Percentiles rank a stretch among this genome's conserved stretches.
phyloP scores from a whole-genome alignment of 1,140 invertebrate genomes.

The Euglossa dilemma region DNA sequence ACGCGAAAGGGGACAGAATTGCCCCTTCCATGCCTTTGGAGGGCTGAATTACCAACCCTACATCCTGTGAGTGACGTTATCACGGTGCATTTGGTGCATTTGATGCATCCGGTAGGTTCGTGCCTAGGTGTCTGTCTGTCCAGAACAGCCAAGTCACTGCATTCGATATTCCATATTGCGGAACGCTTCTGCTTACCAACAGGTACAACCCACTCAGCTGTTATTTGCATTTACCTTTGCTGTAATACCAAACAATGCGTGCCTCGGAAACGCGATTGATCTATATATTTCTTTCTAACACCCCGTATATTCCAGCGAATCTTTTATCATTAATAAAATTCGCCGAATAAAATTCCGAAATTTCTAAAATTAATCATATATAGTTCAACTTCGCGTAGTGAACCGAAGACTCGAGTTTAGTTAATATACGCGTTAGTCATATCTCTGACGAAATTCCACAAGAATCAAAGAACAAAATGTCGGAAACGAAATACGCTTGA shows the following conservation, averaged over 20 bases:
- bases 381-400: no score
- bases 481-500: not conserved
- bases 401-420: no score
- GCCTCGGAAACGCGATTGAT: not conserved
- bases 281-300: not conserved
- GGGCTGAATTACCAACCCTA: slow-evolving; percentile 64
- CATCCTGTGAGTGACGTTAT: slow-evolving; percentile 76
- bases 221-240: slow-evolving; percentile 53
- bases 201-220: slow-evolving; percentile 54
- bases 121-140: slow-evolving; percentile 67
- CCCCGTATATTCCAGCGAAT: not conserved
- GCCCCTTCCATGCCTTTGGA: slow-evolving; percentile 50
- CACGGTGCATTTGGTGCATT: slow-evolving; percentile 73
- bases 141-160: slow-evolving; percentile 69
- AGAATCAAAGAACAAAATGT: not conserved
- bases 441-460: no score
- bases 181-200: slow-evolving; percentile 62
- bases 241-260: slow-evolving; percentile 14
- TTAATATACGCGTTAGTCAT: no score
- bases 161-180: slow-evolving; percentile 71
- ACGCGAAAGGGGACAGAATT: slow-evolving; percentile 23
- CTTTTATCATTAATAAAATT: not conserved
- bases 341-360: no score
- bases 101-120: slow-evolving; percentile 67
- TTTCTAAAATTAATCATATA: no score